These are phyloP conservation scores for Naja naja DNA, from an alignment of 2,113 vertebrate genomes.

Conservation along the genomic window DNA sequence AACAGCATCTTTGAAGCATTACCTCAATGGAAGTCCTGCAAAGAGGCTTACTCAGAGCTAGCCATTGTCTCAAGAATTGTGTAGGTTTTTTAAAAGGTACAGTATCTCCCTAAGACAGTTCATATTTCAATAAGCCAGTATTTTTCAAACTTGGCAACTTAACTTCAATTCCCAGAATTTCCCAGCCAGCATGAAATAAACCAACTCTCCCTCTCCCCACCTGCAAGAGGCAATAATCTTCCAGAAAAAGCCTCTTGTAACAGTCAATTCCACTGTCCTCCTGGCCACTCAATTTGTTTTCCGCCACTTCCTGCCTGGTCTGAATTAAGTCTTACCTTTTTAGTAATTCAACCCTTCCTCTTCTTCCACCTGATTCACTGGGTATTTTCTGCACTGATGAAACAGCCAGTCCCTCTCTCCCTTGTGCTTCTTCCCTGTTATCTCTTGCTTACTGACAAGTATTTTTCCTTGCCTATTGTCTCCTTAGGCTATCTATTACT, in stretches of 20 bases:
- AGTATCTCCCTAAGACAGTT: not conserved
- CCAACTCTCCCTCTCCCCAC: not conserved
- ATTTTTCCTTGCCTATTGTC: not conserved
- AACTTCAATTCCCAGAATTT: not conserved
- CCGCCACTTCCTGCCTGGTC: not conserved
- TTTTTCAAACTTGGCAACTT: not conserved
- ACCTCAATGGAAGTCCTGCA: not conserved
- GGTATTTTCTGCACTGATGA: not conserved
- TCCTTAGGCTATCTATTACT: not conserved
- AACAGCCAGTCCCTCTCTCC: not conserved
- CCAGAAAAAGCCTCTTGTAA: not conserved
- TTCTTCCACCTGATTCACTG: not conserved
- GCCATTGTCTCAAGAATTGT: not conserved
- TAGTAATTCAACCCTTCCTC: not conserved
- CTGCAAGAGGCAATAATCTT: not conserved
- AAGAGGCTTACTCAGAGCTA: not conserved
- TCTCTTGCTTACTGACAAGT: not conserved
- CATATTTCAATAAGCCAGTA: not conserved
- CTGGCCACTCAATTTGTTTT: not conserved
- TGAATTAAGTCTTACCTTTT: not conserved
- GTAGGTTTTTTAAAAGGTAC: not conserved
- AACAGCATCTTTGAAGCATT: not conserved
- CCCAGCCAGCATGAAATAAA: not conserved
- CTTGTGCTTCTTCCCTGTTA: not conserved
- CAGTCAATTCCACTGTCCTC: not conserved